Evolutionary conservation across 2,797 vertebrate species (phyloP), one percentile per base, ranked within the genome.

Genomic region (Thalassophryne amazonica): DNA sequence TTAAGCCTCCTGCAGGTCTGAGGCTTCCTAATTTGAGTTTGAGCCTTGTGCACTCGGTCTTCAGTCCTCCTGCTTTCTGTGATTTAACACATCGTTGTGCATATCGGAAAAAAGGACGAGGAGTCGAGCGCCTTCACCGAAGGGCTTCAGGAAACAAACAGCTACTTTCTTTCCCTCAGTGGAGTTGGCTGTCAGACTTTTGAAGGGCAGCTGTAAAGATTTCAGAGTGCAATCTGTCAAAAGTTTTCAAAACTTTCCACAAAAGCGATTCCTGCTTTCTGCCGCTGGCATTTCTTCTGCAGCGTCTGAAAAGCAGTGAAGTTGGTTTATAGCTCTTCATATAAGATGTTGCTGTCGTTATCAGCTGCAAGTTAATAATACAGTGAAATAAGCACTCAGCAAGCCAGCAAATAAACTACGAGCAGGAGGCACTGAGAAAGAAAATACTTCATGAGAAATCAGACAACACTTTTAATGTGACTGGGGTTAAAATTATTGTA

Each of bases 11-110:
- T 69, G 42, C 38, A 28, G 9, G 47, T 31, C 34, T 1, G 32
- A 61, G 46, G 50, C 34, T 48, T 28, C 56, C 32, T 55, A 47
- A 56, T 60, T 17, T 56, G 14, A 23, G 17, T 46, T 45, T 59
- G 36, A 57, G 49, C 82, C 71, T 17, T 5, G 19, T 35, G 75
- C 60, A 2, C 30, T 59, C 35, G 20, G 22, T 46, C 28, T 45
- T 24, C 30, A 40, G 48, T 52, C 24, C 36, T 47, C 45, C 33
- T 45, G 30, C 66, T 22, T 57, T 78, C 51, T 37, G 73, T 75
- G 75, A 66, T 81, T 73, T 50, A 77, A 48, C 24, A 46, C 64
- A 49, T 60, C 54, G 7, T 14, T 47, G 29, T 20, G 18, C 20
- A 42, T n/a, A n/a, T 15, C 25, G 35, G 39, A 57, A 22, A 60